These are phyloP conservation scores for Pantelozetes paolii DNA, from an alignment of 2,888 invertebrate species.

Conservation along the genomic window DNA sequence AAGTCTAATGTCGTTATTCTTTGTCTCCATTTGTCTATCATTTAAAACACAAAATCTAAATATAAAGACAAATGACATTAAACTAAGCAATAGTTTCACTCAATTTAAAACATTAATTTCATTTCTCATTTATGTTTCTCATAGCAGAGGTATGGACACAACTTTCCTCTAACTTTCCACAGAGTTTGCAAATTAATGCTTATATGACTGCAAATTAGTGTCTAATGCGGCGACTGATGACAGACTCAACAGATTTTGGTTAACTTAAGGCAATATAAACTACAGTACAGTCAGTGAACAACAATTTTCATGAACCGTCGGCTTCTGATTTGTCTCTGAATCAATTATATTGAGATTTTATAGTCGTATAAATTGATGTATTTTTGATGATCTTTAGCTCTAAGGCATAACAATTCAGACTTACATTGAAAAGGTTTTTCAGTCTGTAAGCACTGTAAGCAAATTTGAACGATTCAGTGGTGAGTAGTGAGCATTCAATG, in stretches of 20 bases:
- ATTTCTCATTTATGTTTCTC: slow-evolving; percentile 10
- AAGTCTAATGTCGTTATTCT: background rate
- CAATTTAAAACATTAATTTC: slow-evolving; percentile 16
- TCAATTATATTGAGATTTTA: slow-evolving; percentile 32
- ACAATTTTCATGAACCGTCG: slow-evolving; percentile 30
- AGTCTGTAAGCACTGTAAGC: background rate
- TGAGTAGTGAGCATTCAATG: slow-evolving; percentile 20
- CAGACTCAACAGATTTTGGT: slow-evolving; percentile 23
- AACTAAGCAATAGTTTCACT: background rate
- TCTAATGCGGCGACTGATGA: slow-evolving; percentile 27
- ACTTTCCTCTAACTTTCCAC: slow-evolving; percentile 30
- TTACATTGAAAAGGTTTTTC: slow-evolving; percentile 22
- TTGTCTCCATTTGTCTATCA: background rate
- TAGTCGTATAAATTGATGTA: slow-evolving; percentile 29
- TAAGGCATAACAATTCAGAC: slow-evolving; percentile 6
- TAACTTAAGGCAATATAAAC: slow-evolving; percentile 27
- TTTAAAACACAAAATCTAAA: too few species aligned
- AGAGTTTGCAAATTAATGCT: slow-evolving; percentile 33
- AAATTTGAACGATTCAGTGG: slow-evolving; percentile 29
- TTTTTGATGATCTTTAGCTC: slow-evolving; percentile 33
- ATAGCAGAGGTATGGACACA: background rate
- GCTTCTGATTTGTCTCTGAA: slow-evolving; percentile 30
- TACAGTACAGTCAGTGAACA: slow-evolving; percentile 18
- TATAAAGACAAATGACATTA: slow-evolving; percentile 2
- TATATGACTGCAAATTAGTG: slow-evolving; percentile 34